Evolutionary conservation across 1,140 invertebrate genomes (phyloP).

Genomic region (Callitettix versicolor): DNA sequence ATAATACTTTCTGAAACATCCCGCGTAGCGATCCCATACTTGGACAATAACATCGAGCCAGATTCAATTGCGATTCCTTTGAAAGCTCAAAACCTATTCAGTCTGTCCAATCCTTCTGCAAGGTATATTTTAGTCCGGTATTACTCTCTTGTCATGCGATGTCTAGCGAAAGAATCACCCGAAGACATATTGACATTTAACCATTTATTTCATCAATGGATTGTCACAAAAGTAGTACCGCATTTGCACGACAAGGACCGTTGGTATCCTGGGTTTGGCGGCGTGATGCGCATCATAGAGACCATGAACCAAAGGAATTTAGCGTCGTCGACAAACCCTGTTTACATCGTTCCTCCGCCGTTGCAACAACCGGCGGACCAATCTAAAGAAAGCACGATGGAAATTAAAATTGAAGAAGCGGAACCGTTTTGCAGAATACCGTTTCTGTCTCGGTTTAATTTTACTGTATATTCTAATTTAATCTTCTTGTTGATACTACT

Average conservation of each 20-base stretch:
- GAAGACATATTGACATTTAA: conserved; percentile 19
- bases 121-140: conserved; percentile 19
- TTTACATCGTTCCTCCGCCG: background rate
- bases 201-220: conserved; percentile 17
- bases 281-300: conserved; percentile 22
- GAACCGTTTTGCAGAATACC: background rate
- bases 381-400: background rate
- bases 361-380: background rate
- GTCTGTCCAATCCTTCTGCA: conserved; percentile 15
- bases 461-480: background rate
- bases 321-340: background rate
- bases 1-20: conserved; percentile 1
- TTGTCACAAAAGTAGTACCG: conserved; percentile 16
- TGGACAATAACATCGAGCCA: conserved; percentile 21
- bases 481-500: background rate
- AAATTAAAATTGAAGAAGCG: background rate
- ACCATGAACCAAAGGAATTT: conserved; percentile 21
- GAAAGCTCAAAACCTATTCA: conserved; percentile 17
- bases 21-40: conserved; percentile 19
- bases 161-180: conserved; percentile 2
- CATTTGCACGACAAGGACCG: conserved; percentile 18
- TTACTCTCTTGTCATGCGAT: conserved; percentile 20
- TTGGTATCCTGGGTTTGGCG: conserved; percentile 23
- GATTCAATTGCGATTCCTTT: conserved; percentile 21
- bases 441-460: background rate